These are phyloP conservation scores for Poeciliopsis prolifica DNA, from an alignment of 2,113 vertebrate species.

Conservation along the genomic window DNA sequence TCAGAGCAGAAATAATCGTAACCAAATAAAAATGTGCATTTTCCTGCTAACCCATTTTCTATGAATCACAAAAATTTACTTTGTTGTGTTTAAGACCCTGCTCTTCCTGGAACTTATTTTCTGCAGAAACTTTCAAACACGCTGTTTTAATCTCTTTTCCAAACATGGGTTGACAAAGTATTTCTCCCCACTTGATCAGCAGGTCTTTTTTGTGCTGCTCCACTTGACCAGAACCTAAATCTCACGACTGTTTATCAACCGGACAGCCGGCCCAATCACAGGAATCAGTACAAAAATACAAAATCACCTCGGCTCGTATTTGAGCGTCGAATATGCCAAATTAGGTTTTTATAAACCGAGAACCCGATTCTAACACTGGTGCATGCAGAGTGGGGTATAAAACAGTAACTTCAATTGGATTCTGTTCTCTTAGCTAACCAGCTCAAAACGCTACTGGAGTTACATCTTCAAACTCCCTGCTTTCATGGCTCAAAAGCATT, in stretches of 20 bases:
- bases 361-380: neutral
- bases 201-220: neutral
- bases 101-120: too few relatives aligned
- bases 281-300: neutral
- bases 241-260: neutral
- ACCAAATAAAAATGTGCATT: too few relatives aligned
- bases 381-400: neutral
- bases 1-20: neutral
- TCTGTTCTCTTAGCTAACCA: neutral
- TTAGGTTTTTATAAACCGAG: neutral
- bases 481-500: constrained; percentile 7
- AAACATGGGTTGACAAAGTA: too few relatives aligned
- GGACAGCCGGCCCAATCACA: neutral
- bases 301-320: neutral
- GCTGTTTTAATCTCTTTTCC: too few relatives aligned
- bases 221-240: neutral
- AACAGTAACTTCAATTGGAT: neutral
- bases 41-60: neutral
- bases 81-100: too few relatives aligned
- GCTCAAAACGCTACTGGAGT: neutral
- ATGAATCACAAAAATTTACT: neutral
- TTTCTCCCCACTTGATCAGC: neutral
- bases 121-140: too few relatives aligned
- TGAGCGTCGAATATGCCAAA: neutral
- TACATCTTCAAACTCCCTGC: neutral